These are phyloP conservation scores for Anastatus disparis DNA, from an alignment of 1,140 invertebrate genomes.

Conservation along the genomic window DNA sequence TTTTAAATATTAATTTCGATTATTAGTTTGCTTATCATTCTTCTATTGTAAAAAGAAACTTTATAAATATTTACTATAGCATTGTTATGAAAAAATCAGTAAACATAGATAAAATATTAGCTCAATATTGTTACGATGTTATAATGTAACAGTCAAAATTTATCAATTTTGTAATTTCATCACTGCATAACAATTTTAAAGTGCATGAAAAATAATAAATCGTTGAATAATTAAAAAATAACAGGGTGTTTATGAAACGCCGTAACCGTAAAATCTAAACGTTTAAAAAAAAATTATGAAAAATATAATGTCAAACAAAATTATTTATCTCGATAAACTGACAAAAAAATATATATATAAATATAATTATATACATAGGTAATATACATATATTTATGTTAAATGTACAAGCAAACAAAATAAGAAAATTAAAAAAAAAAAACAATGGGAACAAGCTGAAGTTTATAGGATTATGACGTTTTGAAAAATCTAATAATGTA, in stretches of 20 bases:
- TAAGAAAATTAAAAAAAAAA: no score
- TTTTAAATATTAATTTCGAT: no score
- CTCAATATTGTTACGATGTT: no score
- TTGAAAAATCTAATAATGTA: conserved; percentile 14
- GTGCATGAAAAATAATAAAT: neutral
- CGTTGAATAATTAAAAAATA: neutral
- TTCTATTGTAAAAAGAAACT: no score
- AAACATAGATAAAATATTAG: no score
- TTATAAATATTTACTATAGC: no score
- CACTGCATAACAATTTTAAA: neutral
- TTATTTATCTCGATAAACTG: neutral
- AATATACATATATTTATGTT: conserved; percentile 23
- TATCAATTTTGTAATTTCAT: neutral
- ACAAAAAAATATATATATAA: neutral
- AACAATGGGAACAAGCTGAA: conserved; percentile 19
- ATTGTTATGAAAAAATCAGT: no score
- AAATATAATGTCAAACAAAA: conserved; percentile 17
- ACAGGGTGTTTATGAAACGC: neutral
- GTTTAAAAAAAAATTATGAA: neutral
- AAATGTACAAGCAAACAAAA: conserved; percentile 1
- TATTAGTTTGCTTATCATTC: no score
- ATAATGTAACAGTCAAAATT: no score
- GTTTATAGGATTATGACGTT: conserved; percentile 25
- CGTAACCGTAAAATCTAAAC: no score
- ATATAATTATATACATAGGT: neutral